Percentiles rank a stretch among this genome's conserved stretches.
Conservation (phyloP, 2,888 invertebrate genomes). For the Minunthozetes semirufus region DNA sequence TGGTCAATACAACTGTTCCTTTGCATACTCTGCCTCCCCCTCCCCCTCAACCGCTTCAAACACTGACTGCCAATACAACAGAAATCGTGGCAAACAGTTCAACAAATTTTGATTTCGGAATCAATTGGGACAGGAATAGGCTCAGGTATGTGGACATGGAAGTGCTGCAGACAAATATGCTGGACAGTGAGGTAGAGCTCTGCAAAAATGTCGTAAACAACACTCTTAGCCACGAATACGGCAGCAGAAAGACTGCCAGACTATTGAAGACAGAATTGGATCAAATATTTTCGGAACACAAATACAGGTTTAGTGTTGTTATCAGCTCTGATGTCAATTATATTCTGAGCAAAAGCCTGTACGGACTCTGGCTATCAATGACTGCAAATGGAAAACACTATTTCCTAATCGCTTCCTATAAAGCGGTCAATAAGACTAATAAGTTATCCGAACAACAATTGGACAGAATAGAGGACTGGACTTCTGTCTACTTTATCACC, state of each 20-base stretch:
- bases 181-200: not conserved
- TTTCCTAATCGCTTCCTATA: slow-evolving; percentile 7
- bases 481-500: not conserved
- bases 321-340: not conserved
- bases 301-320: not conserved
- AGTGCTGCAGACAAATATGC: not conserved
- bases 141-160: not conserved
- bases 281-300: not conserved
- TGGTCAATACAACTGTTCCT: too few relatives aligned
- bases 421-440: not conserved
- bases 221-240: not conserved
- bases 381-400: not conserved
- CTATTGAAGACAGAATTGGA: not conserved
- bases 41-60: too few relatives aligned
- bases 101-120: too few relatives aligned
- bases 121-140: not conserved
- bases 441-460: not conserved
- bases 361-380: not conserved
- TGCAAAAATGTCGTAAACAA: not conserved
- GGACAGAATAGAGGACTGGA: slow-evolving; percentile 16
- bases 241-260: not conserved
- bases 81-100: too few relatives aligned
- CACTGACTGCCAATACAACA: too few relatives aligned
- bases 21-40: too few relatives aligned
- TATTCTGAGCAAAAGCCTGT: not conserved